Conservation (phyloP, 1,140 invertebrate species). For the Neodiprion lecontei region DNA sequence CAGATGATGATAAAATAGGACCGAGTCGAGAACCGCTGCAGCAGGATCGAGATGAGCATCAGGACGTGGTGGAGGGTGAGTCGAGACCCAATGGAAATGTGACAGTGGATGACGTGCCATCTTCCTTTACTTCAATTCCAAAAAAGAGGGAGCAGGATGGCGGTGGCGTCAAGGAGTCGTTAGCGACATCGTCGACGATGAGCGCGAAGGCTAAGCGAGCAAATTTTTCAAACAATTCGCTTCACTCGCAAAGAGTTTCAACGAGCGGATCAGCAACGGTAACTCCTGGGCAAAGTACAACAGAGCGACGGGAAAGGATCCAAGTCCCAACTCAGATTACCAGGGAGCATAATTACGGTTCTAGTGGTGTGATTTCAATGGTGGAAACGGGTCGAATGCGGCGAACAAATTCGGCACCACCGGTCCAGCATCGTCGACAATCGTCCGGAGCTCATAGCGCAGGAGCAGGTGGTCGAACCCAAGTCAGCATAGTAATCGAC, state of each 20-base stretch:
- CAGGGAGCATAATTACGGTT: no score
- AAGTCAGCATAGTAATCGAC: slow-evolving; percentile 49
- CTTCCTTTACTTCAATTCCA: not conserved
- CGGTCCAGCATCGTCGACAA: slow-evolving; percentile 31
- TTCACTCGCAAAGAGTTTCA: slow-evolving; percentile 13
- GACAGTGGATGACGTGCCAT: not conserved
- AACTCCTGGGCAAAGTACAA: no score
- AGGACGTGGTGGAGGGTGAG: not conserved
- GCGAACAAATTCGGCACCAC: slow-evolving; percentile 49
- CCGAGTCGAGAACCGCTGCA: not conserved
- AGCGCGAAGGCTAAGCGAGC: slow-evolving; percentile 1
- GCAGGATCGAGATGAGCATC: not conserved
- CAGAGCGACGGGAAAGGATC: not conserved
- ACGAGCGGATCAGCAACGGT: not conserved
- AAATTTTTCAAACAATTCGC: slow-evolving; percentile 13
- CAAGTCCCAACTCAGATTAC: no score
- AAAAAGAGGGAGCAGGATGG: not conserved
- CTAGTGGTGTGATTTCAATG: not conserved
- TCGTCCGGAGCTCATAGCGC: slow-evolving; percentile 27
- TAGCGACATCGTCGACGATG: not conserved
- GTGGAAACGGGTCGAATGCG: slow-evolving; percentile 21
- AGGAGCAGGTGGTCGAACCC: slow-evolving; percentile 27
- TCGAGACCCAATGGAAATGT: not conserved
- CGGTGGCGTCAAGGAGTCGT: not conserved
- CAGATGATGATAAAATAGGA: not conserved